Percentiles rank a stretch among this genome's conserved stretches.
Conservation (phyloP, 2,113 vertebrate genomes). For the Platichthys flesus region DNA sequence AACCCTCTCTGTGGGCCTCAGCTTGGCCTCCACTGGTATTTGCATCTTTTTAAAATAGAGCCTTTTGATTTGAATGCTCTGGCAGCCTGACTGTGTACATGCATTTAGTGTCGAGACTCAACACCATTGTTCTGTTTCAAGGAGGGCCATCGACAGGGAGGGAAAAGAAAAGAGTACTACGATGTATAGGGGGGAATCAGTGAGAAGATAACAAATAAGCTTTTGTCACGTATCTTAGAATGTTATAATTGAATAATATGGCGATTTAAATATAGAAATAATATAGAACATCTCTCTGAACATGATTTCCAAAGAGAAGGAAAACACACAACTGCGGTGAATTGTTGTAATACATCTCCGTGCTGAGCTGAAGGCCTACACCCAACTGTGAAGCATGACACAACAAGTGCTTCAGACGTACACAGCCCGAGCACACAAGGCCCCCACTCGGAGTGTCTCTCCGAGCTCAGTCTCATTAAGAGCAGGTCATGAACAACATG, state of each 20-base stretch:
- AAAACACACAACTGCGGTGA: neutral
- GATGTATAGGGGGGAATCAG: neutral
- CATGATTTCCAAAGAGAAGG: conserved; percentile 9
- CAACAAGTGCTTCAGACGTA: conserved; percentile 40
- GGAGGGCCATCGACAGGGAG: neutral
- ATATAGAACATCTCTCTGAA: neutral
- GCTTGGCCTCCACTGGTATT: conserved; percentile 58
- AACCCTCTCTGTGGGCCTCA: conserved; percentile 47
- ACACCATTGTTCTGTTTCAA: neutral
- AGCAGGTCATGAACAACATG: conserved; percentile 9
- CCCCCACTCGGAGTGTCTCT: neutral
- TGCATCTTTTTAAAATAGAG: conserved; percentile 69
- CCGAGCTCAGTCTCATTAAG: conserved; percentile 5
- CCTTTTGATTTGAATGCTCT: conserved; percentile 47
- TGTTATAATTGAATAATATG: neutral
- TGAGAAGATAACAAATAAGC: neutral
- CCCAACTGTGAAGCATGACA: conserved; percentile 44
- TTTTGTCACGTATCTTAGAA: neutral
- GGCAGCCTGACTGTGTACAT: neutral
- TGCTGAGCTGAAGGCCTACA: conserved; percentile 22
- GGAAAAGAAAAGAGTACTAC: no score
- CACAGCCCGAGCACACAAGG: conserved; percentile 25
- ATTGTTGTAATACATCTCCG: conserved; percentile 11
- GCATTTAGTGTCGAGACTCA: neutral
- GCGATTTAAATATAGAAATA: neutral